Evolutionary conservation across 92 coral and sea anemone species (phyloP).

Genomic region (Heliopora coerulea): DNA sequence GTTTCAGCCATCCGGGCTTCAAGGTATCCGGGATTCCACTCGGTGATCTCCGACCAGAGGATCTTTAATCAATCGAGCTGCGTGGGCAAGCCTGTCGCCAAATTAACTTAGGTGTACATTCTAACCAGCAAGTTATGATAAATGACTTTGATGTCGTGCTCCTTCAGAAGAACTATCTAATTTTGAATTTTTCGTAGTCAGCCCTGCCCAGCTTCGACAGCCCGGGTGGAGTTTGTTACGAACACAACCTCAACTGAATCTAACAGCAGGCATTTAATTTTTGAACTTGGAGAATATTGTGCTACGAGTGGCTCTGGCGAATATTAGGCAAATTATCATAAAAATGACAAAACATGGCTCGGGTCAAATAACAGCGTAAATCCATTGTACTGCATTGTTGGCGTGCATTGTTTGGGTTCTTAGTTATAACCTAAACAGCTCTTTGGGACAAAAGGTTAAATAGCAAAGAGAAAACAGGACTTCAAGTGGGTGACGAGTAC

Average conservation of each 20-base stretch:
- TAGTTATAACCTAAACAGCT: background rate
- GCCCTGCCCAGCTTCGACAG: too few relatives aligned
- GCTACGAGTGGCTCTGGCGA: background rate
- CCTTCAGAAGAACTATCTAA: too few relatives aligned
- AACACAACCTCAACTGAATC: background rate
- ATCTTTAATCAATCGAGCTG: too few relatives aligned
- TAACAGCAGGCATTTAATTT: conserved; percentile 4
- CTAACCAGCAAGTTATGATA: too few relatives aligned
- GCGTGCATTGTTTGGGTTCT: background rate
- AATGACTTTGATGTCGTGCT: too few relatives aligned
- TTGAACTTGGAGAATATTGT: background rate
- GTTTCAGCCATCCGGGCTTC: too few relatives aligned
- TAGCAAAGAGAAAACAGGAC: background rate
- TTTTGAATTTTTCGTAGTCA: too few relatives aligned
- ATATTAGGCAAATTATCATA: background rate
- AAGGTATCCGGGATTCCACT: too few relatives aligned
- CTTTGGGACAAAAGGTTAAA: background rate
- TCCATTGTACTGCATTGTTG: conserved; percentile 8
- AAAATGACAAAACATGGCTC: background rate
- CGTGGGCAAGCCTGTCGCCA: too few relatives aligned
- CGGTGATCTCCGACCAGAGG: too few relatives aligned
- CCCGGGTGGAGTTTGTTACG: too few relatives aligned
- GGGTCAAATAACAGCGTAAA: background rate
- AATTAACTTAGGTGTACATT: too few relatives aligned
- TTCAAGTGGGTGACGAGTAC: background rate